These are phyloP conservation scores for Acanthis flammea DNA, from an alignment of 2,797 vertebrate species.

Conservation along the genomic window DNA sequence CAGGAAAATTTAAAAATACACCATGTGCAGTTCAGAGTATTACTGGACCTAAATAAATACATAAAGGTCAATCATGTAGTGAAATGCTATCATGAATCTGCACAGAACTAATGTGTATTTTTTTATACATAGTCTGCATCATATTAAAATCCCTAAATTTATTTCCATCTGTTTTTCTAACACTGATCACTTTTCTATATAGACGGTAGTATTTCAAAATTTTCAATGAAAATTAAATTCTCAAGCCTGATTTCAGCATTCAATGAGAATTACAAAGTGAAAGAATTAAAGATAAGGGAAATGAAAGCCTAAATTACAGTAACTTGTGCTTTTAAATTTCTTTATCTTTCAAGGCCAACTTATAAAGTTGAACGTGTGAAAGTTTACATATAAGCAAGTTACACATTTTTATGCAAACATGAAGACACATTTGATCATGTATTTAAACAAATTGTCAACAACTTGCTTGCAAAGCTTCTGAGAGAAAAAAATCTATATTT, in stretches of 20 bases:
- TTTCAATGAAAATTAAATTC: neutral
- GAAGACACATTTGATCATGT: neutral
- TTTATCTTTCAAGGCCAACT: slow-evolving; percentile 12
- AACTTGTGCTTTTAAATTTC: slow-evolving; percentile 35
- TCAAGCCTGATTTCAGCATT: neutral
- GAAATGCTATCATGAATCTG: neutral
- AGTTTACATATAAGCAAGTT: neutral
- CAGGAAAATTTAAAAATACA: neutral
- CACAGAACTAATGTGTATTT: neutral
- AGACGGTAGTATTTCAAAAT: neutral
- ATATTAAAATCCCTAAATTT: neutral
- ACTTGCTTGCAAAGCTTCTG: neutral
- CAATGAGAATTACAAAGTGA: neutral
- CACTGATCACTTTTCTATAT: neutral
- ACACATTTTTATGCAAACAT: neutral
- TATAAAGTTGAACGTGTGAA: slow-evolving; percentile 8
- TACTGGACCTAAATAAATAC: neutral
- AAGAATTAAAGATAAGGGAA: neutral
- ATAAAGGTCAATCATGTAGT: neutral
- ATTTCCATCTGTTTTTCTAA: slow-evolving; percentile 4
- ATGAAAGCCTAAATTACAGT: neutral
- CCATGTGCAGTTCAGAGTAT: neutral
- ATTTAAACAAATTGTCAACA: neutral
- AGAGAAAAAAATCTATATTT: neutral
- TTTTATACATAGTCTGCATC: neutral